These are phyloP conservation scores for Drosophila lacicola DNA, from an alignment of 2,888 invertebrate genomes.

Conservation along the genomic window DNA sequence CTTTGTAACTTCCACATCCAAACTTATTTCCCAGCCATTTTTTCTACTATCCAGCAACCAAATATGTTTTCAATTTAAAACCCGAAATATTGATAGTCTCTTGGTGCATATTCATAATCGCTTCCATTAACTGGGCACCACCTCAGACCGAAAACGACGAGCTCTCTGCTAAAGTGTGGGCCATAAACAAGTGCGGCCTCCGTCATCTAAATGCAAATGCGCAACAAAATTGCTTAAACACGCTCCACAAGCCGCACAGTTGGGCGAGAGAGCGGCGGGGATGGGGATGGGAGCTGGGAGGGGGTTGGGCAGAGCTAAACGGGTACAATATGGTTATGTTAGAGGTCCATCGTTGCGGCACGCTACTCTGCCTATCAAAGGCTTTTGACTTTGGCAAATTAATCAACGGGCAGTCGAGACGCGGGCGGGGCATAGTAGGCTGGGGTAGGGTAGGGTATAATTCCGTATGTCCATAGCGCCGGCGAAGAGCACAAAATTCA, in stretches of 20 bases:
- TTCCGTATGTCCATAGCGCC: slow-evolving; percentile 64
- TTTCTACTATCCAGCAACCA: no score
- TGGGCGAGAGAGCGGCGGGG: neutral
- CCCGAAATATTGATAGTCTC: neutral
- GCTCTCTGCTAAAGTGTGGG: slow-evolving; percentile 58
- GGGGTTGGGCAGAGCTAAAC: slow-evolving; percentile 30
- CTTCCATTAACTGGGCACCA: slow-evolving; percentile 11
- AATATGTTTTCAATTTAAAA: neutral
- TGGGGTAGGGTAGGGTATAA: slow-evolving; percentile 12
- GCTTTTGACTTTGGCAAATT: slow-evolving; percentile 80
- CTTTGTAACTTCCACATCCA: no score
- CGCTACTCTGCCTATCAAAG: slow-evolving; percentile 73
- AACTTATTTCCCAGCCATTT: no score
- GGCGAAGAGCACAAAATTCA: slow-evolving; percentile 38
- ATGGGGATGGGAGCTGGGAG: neutral
- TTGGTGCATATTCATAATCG: slow-evolving; percentile 5
- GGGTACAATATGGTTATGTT: slow-evolving; percentile 54
- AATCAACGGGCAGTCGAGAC: slow-evolving; percentile 54
- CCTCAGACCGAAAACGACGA: slow-evolving; percentile 16
- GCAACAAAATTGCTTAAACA: slow-evolving; percentile 69
- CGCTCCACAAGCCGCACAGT: slow-evolving; percentile 30
- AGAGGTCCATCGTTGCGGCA: slow-evolving; percentile 74
- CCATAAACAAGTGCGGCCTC: slow-evolving; percentile 74
- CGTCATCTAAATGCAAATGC: slow-evolving; percentile 76
- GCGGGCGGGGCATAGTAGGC: neutral